Conservation (phyloP, 2,797 vertebrate species). For the Limosa lapponica region DNA sequence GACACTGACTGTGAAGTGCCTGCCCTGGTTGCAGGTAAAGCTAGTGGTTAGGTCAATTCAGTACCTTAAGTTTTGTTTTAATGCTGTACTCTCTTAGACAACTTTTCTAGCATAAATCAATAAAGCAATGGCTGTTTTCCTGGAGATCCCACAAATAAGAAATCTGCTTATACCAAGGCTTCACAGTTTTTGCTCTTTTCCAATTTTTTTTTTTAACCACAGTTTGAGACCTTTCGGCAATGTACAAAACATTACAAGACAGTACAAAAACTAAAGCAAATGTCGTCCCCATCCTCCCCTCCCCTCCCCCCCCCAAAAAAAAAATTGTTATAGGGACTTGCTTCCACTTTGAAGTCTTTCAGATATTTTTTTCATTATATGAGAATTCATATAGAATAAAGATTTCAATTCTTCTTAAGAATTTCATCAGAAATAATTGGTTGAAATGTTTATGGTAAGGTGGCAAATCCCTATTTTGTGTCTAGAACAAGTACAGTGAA, state of each 20-base stretch:
- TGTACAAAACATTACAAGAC: background rate
- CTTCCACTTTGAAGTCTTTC: background rate
- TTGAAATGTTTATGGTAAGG: background rate
- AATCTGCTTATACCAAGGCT: background rate
- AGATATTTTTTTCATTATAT: background rate
- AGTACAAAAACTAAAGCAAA: background rate
- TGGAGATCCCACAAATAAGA: background rate
- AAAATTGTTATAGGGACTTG: background rate
- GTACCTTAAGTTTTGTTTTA: background rate
- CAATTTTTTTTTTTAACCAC: background rate
- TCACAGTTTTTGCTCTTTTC: background rate
- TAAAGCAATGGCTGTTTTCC: background rate
- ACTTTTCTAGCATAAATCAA: background rate
- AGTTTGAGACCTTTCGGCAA: background rate
- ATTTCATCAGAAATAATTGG: background rate
- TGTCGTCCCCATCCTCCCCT: accelerated
- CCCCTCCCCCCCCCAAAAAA: background rate
- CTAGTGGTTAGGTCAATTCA: background rate
- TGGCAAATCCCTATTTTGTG: background rate
- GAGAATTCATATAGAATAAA: background rate
- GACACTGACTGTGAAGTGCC: background rate
- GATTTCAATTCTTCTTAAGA: background rate
- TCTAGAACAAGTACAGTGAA: background rate
- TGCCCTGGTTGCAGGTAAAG: background rate
- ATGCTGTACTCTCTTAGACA: background rate